Percentiles rank a stretch among this genome's conserved stretches.
phyloP scores from a whole-genome alignment of 2,113 vertebrate genomes.

The Anolis carolinensis region DNA sequence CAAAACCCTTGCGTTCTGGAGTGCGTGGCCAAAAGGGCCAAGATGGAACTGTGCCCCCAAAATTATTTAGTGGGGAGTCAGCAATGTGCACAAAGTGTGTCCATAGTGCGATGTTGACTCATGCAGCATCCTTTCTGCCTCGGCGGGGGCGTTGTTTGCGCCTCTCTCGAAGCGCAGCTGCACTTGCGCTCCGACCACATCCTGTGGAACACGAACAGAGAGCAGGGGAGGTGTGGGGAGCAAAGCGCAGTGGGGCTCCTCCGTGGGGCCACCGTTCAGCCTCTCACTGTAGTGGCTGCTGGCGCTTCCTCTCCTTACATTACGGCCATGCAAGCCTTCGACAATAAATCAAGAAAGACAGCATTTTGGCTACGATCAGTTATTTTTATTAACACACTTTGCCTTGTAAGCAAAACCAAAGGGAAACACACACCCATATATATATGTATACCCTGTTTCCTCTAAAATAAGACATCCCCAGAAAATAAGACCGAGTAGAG shows the following conservation, averaged over 20 bases:
- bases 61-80: neutral
- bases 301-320: neutral
- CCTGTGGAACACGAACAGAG: neutral
- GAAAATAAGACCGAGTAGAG: no score
- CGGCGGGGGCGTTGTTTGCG: neutral
- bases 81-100: neutral
- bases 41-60: no score
- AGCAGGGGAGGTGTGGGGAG: no score
- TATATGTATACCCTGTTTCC: no score
- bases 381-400: neutral
- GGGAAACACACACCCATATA: no score
- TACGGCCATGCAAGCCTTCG: no score
- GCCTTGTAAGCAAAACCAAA: neutral
- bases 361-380: no score
- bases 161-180: neutral
- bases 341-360: no score
- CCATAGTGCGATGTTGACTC: no score
- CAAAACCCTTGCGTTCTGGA: neutral
- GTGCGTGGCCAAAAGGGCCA: neutral
- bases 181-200: constrained; percentile 9
- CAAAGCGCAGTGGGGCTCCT: neutral
- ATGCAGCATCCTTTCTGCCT: no score
- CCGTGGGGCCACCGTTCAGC: neutral
- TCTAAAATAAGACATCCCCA: no score
- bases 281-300: neutral